These are phyloP conservation scores for Strigamia maritima DNA, from an alignment of 2,888 invertebrate species.

Conservation along the genomic window DNA sequence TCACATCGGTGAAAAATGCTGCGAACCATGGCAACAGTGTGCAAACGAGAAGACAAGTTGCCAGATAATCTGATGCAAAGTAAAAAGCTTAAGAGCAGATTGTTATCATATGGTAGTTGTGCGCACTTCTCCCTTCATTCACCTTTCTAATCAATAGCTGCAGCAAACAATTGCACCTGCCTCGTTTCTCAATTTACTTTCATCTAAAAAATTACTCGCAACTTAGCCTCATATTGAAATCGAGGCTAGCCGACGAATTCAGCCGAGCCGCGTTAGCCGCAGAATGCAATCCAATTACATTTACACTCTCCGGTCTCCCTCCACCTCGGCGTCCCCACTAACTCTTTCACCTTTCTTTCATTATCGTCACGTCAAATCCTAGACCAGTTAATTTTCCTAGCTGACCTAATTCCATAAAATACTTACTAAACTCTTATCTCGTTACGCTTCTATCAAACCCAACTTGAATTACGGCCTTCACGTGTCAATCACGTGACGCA, in stretches of 20 bases:
- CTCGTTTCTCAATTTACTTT: neutral
- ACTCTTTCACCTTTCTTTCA: neutral
- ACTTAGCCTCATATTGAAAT: slow-evolving; percentile 22
- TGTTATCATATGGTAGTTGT: slow-evolving; percentile 18
- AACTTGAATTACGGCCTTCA: neutral
- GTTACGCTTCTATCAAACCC: neutral
- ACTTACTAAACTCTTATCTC: neutral
- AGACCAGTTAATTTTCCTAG: neutral
- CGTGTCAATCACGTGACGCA: slow-evolving; percentile 16
- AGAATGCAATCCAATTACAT: slow-evolving; percentile 20
- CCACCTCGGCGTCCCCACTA: neutral
- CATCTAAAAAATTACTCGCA: slow-evolving; percentile 21
- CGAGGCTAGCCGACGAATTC: slow-evolving; percentile 2
- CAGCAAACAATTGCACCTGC: neutral
- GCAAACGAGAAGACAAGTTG: slow-evolving; percentile 26
- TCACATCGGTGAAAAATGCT: neutral
- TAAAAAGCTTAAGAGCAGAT: slow-evolving; percentile 32
- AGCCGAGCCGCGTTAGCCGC: neutral
- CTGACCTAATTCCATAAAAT: neutral
- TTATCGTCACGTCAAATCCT: neutral
- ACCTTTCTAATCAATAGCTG: slow-evolving; percentile 22
- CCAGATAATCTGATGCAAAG: slow-evolving; percentile 18
- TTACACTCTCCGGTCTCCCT: neutral
- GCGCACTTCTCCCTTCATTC: neutral
- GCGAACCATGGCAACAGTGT: neutral